Base-by-base conservation (phyloP, 2,113 vertebrate genomes). In the Pontoporia blainvillei region DNA sequence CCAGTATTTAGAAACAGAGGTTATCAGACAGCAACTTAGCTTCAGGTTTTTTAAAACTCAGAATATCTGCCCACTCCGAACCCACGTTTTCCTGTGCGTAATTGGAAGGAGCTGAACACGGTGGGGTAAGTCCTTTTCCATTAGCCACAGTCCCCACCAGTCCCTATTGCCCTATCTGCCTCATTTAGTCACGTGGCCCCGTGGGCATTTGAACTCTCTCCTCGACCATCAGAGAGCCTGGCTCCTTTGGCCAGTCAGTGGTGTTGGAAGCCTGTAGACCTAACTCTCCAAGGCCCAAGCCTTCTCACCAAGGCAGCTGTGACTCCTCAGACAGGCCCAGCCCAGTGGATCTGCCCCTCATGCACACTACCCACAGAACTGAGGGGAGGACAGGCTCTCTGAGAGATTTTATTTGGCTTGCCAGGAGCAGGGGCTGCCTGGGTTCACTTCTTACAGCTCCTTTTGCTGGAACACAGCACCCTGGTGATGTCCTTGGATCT, bases 161-260 rank as follows among this genome's bases (percentile, higher is more conserved):
- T 4, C 46, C 90, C 54, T 79, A 3, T 8, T 7, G 14, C 52
- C 84, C 36, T 20, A 31, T 34, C 73, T 20, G 72, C 44, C 36
- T 54, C 44, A 18, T 10, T 39, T 3, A 13, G 27, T 61, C 54
- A 5, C 2, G 11, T 9, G 15, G 18, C 54, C 72, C 54, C 2
- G 0, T 34, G 64, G 25, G 39, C 23, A 23, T n/a, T 15, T 44
- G 72, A 12, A 4, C 34, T 27, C 36, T 25, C 7, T 52, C 15
- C 44, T 14, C 1, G 0, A 31, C 18, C 9, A 1, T 20, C 73
- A 11, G 39, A 21, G 61, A 7, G 52, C n/a, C n/a, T 10, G 79
- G n/a, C 5, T 8, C n/a, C 34, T 29, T 44, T 21, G 36, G 61
- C 46, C 69, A 21, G 23, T 20, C 2, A 0, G 23, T 54, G 54